Evolutionary conservation across 2,113 vertebrate species (phyloP).

Genomic region (Phylloscopus whistleri): DNA sequence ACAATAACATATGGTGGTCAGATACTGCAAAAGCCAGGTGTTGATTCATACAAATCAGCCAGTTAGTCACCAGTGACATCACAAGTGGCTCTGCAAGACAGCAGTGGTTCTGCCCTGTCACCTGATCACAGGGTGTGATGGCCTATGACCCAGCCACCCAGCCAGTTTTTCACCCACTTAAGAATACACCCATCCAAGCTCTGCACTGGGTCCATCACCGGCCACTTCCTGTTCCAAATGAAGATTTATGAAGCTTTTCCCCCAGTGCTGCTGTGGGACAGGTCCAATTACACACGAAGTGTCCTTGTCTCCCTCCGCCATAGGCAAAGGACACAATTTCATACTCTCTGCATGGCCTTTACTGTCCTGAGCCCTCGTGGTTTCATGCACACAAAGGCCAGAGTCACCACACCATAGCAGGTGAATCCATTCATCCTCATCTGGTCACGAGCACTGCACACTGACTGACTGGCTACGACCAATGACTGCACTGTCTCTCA

Average conservation of each 20-base stretch:
- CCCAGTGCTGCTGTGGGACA: background rate
- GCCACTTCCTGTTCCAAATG: background rate
- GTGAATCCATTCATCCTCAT: background rate
- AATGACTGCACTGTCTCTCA: background rate
- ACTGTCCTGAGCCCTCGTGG: accelerated
- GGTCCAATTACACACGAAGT: accelerated
- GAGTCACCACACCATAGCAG: background rate
- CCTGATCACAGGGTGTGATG: background rate
- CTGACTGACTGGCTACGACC: accelerated
- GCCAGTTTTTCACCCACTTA: background rate
- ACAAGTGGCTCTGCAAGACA: background rate
- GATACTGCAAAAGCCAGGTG: background rate
- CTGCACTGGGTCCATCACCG: background rate
- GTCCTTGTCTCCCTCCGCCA: background rate
- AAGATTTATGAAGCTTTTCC: background rate
- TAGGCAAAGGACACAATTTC: background rate
- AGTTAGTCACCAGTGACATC: background rate
- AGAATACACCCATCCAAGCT: background rate
- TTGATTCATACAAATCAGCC: background rate
- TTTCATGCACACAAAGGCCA: background rate
- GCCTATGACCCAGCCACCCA: background rate
- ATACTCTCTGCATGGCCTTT: background rate
- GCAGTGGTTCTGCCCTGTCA: background rate
- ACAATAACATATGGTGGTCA: background rate
- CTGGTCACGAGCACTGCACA: background rate